Percentiles rank a stretch among this genome's conserved stretches.
These are phyloP conservation scores for Eristalinus sepulchralis DNA, from an alignment of 2,888 invertebrate species.

Conservation along the genomic window DNA sequence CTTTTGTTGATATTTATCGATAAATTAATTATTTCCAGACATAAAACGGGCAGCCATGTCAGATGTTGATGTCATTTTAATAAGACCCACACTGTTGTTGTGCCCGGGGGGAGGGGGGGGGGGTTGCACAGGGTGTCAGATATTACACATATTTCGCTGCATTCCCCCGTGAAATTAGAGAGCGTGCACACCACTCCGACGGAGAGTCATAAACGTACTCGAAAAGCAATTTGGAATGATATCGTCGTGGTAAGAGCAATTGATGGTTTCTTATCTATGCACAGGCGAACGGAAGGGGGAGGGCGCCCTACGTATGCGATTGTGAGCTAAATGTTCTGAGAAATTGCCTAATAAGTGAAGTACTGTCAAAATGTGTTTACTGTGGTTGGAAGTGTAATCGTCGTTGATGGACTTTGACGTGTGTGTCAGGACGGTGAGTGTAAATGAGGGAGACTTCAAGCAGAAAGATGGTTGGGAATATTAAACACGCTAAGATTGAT, in stretches of 20 bases:
- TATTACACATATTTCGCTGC: not conserved
- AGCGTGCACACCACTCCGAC: not conserved
- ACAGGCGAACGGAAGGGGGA: not conserved
- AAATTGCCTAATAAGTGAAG: not conserved
- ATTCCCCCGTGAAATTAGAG: not conserved
- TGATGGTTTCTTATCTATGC: not conserved
- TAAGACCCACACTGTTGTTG: not conserved
- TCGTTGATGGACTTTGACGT: not conserved
- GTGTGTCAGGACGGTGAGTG: not conserved
- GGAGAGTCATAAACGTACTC: not conserved
- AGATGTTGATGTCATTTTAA: slow-evolving; percentile 15
- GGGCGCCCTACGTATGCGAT: no score
- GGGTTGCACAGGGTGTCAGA: not conserved
- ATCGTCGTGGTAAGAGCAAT: not conserved
- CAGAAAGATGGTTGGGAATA: not conserved
- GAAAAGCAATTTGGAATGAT: not conserved
- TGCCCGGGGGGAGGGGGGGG: not conserved
- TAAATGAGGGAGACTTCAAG: not conserved
- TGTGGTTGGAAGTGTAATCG: not conserved
- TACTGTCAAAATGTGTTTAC: not conserved
- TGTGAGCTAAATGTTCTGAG: not conserved
- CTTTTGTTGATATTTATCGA: not conserved
- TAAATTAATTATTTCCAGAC: slow-evolving; percentile 9
- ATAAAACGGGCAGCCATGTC: not conserved
- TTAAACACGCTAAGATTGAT: not conserved